Evolutionary conservation across 2,797 vertebrate species (phyloP).

Genomic region (Eurystomus glaucurus): DNA sequence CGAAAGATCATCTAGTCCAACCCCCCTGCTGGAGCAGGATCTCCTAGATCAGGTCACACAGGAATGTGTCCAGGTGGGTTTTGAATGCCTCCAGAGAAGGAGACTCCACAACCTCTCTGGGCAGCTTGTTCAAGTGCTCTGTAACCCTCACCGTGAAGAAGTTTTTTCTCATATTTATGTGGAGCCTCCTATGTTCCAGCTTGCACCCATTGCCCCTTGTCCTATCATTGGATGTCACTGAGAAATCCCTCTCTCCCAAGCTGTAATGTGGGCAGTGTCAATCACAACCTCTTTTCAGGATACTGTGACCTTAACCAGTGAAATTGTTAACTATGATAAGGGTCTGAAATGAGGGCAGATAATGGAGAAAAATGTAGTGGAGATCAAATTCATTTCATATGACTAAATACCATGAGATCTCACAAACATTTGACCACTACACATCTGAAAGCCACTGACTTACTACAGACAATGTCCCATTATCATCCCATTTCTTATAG

Average conservation of each 20-base stretch:
- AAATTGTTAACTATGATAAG: not conserved
- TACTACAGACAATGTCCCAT: not conserved
- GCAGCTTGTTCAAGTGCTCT: too few species aligned
- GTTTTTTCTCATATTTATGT: too few species aligned
- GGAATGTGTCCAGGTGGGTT: too few species aligned
- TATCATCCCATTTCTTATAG: not conserved
- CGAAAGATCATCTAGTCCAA: too few species aligned
- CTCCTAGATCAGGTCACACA: too few species aligned
- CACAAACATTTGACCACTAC: not conserved
- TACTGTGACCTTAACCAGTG: not conserved
- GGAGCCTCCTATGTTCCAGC: too few species aligned
- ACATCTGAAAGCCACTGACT: not conserved
- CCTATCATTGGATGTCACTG: too few species aligned
- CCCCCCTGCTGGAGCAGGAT: too few species aligned
- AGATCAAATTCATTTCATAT: not conserved
- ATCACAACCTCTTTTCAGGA: not conserved
- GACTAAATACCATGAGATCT: not conserved
- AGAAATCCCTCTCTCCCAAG: not conserved
- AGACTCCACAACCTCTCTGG: too few species aligned
- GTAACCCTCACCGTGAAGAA: too few species aligned
- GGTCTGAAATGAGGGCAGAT: not conserved
- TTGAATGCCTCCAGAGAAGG: too few species aligned
- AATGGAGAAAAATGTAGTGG: not conserved
- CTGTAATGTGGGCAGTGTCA: not conserved
- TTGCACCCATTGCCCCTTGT: too few species aligned